Percentiles rank a stretch among this genome's conserved stretches.
Evolutionary conservation across 1,140 invertebrate genomes (phyloP).

Genomic region (Oscheius sp.): DNA sequence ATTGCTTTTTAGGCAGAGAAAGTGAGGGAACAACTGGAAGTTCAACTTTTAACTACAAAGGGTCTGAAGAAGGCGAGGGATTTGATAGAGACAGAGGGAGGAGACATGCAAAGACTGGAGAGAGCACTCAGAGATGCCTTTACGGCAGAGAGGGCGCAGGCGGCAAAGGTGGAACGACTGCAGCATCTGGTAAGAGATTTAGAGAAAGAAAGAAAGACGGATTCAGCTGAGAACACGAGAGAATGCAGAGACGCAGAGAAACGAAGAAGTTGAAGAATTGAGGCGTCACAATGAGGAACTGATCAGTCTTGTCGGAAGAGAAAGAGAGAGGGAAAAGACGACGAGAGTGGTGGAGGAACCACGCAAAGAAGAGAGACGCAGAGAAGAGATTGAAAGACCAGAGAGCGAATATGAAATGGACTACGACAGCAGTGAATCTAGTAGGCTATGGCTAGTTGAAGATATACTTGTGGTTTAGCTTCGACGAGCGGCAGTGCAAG

Average conservation of each 20-base stretch:
- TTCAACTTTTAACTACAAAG: background rate
- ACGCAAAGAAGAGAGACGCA: constrained; percentile 6
- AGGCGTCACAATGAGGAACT: constrained; percentile 36
- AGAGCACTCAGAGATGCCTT: constrained; percentile 1
- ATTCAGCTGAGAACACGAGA: constrained; percentile 16
- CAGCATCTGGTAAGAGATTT: constrained; percentile 16
- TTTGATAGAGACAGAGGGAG: constrained; percentile 9
- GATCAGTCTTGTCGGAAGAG: constrained; percentile 11
- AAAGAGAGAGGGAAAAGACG: constrained; percentile 8
- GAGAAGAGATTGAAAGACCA: too few species aligned
- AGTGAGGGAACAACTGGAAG: background rate
- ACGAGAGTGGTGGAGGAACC: background rate
- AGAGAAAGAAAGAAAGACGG: background rate
- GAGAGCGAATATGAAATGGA: constrained; percentile 36
- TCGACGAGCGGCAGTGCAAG: background rate
- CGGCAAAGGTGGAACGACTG: constrained; percentile 22
- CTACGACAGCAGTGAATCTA: constrained; percentile 6
- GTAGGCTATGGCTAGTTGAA: background rate
- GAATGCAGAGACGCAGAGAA: constrained; percentile 18
- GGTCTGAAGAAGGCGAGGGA: background rate
- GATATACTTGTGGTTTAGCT: background rate
- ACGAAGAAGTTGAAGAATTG: constrained; percentile 34
- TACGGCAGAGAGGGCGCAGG: constrained; percentile 11
- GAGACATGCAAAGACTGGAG: constrained; percentile 26
- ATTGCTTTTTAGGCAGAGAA: constrained; percentile 24